Evolutionary conservation across 2,797 vertebrate species (phyloP), one percentile per base, ranked within the genome.

Genomic region (Pipistrellus kuhlii): DNA sequence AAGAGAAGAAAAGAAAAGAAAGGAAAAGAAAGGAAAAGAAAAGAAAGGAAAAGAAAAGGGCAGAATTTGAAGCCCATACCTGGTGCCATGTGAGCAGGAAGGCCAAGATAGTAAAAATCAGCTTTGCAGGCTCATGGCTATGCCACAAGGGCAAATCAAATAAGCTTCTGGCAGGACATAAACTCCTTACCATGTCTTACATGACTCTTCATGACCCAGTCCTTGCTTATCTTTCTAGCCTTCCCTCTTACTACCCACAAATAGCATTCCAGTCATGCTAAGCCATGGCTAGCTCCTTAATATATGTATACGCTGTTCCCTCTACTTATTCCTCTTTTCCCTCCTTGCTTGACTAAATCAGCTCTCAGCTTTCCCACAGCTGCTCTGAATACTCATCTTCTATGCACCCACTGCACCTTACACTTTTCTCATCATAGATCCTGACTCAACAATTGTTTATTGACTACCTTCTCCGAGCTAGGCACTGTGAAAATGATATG

Each of bases 241-340:
- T 80, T 12, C 12, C 48, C 48, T 25, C 30, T 75, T 25, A 48
- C 14, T 18, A 73, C 27, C 55, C 20, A 41, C 8, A n/a, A 69
- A 69, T 0, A 2, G 38, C 9, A 8, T 46, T 48, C 13, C 5
- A 55, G 27, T 13, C 57, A 3, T 3, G 30, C 0, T 5, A 8
- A 78, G 23, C 21, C n/a, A 27, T 0, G 0, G 18, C 30, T 14
- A 46, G 8, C 8, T 66, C 72, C 44, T 46, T 41, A 44, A 62
- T 9, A 21, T 15, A 21, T 0, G 3, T 2, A 46, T 13, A 32
- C 10, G 25, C 17, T 69, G 7, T 30, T 72, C 8, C 7, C 30
- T 81, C 72, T 51, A 27, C 30, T 64, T 7, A 41, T 8, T 23
- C 23, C 76, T 76, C 48, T 71, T 32, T 25, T 15, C 32, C 30